Conservation (phyloP, 2,113 vertebrate genomes). For the Neogobius melanostomus region DNA sequence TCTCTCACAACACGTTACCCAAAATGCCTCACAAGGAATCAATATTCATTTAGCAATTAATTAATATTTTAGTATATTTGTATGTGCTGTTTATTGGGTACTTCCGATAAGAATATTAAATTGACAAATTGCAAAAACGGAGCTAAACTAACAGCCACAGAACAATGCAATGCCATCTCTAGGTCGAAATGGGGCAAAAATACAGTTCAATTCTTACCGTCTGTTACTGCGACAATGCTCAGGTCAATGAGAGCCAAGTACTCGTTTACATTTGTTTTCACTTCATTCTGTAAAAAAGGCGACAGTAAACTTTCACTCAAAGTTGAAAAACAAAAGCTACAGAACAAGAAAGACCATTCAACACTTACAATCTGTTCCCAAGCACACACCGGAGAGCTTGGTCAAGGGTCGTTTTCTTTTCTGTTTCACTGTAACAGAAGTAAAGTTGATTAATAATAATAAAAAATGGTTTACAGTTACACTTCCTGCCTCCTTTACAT, state of each 20-base stretch:
- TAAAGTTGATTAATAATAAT: background rate
- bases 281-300: slow-evolving; percentile 78
- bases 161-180: too few relatives aligned
- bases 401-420: slow-evolving; percentile 95
- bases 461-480: background rate
- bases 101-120: too few relatives aligned
- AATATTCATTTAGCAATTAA: too few relatives aligned
- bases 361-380: slow-evolving; percentile 91
- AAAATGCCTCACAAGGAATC: too few relatives aligned
- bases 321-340: accelerated
- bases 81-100: too few relatives aligned
- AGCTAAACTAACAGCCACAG: too few relatives aligned
- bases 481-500: too few relatives aligned
- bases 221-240: slow-evolving; percentile 91
- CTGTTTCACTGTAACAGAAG: slow-evolving; percentile 84
- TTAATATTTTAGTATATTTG: too few relatives aligned
- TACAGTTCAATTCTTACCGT: slow-evolving; percentile 74
- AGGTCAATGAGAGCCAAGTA: slow-evolving; percentile 92
- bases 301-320: background rate
- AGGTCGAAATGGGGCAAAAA: background rate
- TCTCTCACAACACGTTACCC: too few relatives aligned
- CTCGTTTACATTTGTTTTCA: slow-evolving; percentile 84
- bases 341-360: too few relatives aligned
- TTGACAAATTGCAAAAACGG: too few relatives aligned
- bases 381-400: slow-evolving; percentile 91